A percentile compares a stretch with the other conserved stretches of the same genome.
Evolutionary conservation across 2,113 vertebrate genomes (phyloP).

Genomic region (Diadophis punctatus): DNA sequence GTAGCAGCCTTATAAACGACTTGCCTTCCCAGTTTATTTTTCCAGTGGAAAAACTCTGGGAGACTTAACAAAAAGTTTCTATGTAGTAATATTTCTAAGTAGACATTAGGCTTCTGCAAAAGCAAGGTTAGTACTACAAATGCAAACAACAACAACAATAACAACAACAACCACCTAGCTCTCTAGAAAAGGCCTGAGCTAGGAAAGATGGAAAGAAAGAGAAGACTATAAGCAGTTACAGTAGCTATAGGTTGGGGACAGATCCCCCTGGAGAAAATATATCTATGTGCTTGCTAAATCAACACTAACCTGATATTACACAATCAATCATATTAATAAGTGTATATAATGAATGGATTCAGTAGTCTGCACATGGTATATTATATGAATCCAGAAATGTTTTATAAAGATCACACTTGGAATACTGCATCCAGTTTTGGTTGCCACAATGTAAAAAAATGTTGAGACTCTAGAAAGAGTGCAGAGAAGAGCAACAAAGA

Average conservation of each 20-base stretch:
- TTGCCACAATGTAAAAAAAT: background rate
- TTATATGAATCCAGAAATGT: background rate
- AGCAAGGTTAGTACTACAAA: background rate
- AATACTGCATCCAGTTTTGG: background rate
- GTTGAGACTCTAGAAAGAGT: background rate
- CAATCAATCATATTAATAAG: background rate
- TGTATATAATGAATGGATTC: background rate
- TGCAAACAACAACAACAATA: background rate
- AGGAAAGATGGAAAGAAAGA: background rate
- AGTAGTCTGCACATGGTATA: background rate
- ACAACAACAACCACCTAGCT: background rate
- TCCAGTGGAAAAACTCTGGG: conserved; percentile 24
- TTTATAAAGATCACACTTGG: background rate
- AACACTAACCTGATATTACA: background rate
- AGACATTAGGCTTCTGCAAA: background rate
- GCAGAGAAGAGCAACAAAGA: background rate
- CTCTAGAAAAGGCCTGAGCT: background rate
- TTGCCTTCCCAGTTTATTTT: conserved; percentile 26
- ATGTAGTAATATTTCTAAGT: conserved; percentile 21
- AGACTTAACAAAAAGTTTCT: background rate
- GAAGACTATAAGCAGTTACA: background rate
- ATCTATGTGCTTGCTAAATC: background rate
- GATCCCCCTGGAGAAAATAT: background rate
- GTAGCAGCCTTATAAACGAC: conserved; percentile 15
- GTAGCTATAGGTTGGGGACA: background rate